Evolutionary conservation across 2,113 vertebrate genomes (phyloP), one percentile per base, ranked within the genome.

Genomic region (Seriola rivoliana): DNA sequence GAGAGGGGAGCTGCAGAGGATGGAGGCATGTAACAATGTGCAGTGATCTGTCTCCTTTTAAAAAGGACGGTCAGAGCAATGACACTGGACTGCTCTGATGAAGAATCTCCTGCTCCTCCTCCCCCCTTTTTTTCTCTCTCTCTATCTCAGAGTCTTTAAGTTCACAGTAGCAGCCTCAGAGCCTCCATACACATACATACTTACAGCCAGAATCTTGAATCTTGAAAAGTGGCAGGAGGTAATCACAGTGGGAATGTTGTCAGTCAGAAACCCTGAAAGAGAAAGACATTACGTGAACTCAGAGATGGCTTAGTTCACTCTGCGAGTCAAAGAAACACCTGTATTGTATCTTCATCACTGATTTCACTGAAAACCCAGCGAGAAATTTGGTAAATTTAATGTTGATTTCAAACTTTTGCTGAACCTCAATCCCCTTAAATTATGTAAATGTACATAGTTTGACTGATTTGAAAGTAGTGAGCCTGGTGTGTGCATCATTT

Each of bases 181-280:
- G 78, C 46, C 48, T 42, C 9, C 19, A 21, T 38, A 73, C 48
- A 25, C 65, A 78, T 90, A 93, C 65, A 78, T 90, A 93, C 93
- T 93, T 73, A 93, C 93, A 90, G 92, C 87, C 87, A 89, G 87
- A 91, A 88, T 84, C 85, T 88, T 59, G 86, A 88, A 82, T 86
- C 60, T 74, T 52, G 86, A 84, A 75, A 70, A 67, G 81, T 74
- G 81, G 46, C 80, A 52, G 89, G 78, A 83, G 70, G 86, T 72
- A 74, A 87, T 93, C 88, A 88, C 89, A 89, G 77, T 91, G 84
- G 84, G 75, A 85, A 70, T 21, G 71, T 34, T 74, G 84, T 88
- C 84, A 72, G 64, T 83, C 81, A 52, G 69, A 75, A 80, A 75
- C 48, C 78, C 93, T 94, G 88, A 5, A 91, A 89, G 63, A 88